phyloP scores from a whole-genome alignment of 2,113 vertebrate species.

The Labrus mixtus region DNA sequence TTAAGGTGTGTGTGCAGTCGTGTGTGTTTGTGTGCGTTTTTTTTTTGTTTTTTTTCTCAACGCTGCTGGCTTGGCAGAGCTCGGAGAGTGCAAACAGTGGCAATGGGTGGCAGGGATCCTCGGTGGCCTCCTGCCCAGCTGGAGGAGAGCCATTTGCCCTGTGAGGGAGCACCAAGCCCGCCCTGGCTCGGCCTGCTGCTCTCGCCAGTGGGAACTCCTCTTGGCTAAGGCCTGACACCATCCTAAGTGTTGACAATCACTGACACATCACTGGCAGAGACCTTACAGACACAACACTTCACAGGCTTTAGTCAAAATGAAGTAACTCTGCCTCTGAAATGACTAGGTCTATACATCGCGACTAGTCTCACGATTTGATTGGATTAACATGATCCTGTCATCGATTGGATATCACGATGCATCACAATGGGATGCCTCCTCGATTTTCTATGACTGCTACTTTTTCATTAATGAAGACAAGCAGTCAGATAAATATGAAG shows the following conservation, averaged over 20 bases:
- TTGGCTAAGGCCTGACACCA: slow-evolving; percentile 70
- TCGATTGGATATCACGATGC: too few species aligned
- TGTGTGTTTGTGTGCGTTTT: slow-evolving; percentile 59
- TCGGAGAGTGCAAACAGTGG: slow-evolving; percentile 70
- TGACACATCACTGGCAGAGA: slow-evolving; percentile 69
- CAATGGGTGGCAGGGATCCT: slow-evolving; percentile 72
- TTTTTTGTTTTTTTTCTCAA: slow-evolving; percentile 2
- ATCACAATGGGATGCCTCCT: too few species aligned
- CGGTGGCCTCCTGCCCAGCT: slow-evolving; percentile 79
- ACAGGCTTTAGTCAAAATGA: slow-evolving; percentile 23
- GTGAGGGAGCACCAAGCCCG: slow-evolving; percentile 71
- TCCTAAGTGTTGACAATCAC: slow-evolving; percentile 62
- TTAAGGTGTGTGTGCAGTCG: slow-evolving; percentile 65
- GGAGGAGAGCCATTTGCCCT: slow-evolving; percentile 77
- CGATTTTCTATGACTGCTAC: too few species aligned
- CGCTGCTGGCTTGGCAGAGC: slow-evolving; percentile 67
- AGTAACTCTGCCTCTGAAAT: slow-evolving; percentile 6
- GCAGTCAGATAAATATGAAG: too few species aligned
- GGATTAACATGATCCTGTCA: too few species aligned
- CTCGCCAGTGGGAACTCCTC: slow-evolving; percentile 74
- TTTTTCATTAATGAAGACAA: too few species aligned
- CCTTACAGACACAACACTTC: slow-evolving; percentile 30
- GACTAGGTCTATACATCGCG: neutral
- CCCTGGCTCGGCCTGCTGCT: slow-evolving; percentile 65
- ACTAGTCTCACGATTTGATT: too few species aligned